Conservation (phyloP, 2,113 vertebrate genomes). For the Leiothrix lutea region DNA sequence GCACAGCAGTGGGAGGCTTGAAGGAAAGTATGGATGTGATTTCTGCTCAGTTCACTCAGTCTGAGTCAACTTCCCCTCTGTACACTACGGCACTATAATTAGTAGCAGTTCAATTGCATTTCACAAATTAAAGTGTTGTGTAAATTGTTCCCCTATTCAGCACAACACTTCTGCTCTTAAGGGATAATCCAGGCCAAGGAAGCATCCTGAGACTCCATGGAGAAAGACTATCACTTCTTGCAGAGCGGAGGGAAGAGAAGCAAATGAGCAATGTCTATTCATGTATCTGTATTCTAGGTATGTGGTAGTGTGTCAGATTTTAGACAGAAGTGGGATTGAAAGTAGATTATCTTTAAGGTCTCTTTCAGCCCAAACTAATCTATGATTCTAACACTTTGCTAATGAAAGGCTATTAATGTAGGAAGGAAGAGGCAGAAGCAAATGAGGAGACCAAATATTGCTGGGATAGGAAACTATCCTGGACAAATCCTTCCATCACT, state of each 20-base stretch:
- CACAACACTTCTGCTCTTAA: neutral
- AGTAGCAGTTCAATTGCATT: neutral
- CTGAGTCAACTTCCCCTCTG: neutral
- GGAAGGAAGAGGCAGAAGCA: neutral
- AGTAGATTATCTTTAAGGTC: neutral
- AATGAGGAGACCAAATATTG: neutral
- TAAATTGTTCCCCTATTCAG: neutral
- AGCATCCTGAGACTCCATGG: neutral
- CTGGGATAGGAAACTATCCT: neutral
- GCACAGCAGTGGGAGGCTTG: neutral
- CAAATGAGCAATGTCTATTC: neutral
- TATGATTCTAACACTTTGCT: neutral
- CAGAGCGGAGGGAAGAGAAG: fast-evolving
- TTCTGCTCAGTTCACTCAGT: neutral
- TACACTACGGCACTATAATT: neutral
- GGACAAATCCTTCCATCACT: neutral
- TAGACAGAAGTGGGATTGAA: neutral
- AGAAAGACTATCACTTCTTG: neutral
- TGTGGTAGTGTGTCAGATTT: neutral
- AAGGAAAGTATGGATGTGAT: neutral
- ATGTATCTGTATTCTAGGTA: neutral
- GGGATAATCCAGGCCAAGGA: neutral
- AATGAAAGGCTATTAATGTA: neutral
- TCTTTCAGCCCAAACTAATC: neutral
- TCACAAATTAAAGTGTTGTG: neutral